Evolutionary conservation across 2,113 vertebrate species (phyloP), one percentile per base, ranked within the genome.

Genomic region (Polyodon spathula): DNA sequence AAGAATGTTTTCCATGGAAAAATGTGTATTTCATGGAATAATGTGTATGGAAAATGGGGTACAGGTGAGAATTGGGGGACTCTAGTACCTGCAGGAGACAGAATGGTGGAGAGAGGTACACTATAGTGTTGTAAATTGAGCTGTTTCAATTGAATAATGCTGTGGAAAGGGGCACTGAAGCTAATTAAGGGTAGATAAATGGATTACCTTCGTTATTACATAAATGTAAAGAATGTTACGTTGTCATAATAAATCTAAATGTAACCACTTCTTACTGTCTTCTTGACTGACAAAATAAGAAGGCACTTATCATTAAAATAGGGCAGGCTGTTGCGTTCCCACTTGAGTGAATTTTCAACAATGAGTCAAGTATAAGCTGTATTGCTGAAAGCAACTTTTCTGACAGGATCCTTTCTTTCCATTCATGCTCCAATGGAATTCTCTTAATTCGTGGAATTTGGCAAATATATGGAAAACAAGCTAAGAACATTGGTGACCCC

Each of bases 381-480:
- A 8, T n/a, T 37, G 37, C 11, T 54, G 6, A 37, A 9, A 17
- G 8, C 51, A 54, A 40, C 60, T 54, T 62, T 12, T 44, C 60
- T 46, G 42, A 54, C 53, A 55, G 54, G 12, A 37, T 43, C 40
- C 10, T 43, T 54, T 42, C 40, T 37, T 37, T 37, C 52, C 40
- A 42, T 27, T 37, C 40, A 54, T 37, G 10, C 40, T 54, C 27
- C 41, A 54, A 17, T 54, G 51, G 48, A 55, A 55, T 54, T 62
- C 52, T 9, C 52, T 9, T 62, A 50, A 43, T 54, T 12, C 53
- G 11, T 53, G 40, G 16, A 15, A 55, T 55, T 62, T 62, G 52
- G 40, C 54, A 62, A 44, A 42, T 39, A 55, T 55, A 54, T 62
- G 52, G 40, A 62, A 62, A 44, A 42, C 39, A 53, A 55, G 41